Evolutionary conservation across 2,113 vertebrate genomes (phyloP), one percentile per base, ranked within the genome.

Genomic region (Nothobranchius kuhntae): DNA sequence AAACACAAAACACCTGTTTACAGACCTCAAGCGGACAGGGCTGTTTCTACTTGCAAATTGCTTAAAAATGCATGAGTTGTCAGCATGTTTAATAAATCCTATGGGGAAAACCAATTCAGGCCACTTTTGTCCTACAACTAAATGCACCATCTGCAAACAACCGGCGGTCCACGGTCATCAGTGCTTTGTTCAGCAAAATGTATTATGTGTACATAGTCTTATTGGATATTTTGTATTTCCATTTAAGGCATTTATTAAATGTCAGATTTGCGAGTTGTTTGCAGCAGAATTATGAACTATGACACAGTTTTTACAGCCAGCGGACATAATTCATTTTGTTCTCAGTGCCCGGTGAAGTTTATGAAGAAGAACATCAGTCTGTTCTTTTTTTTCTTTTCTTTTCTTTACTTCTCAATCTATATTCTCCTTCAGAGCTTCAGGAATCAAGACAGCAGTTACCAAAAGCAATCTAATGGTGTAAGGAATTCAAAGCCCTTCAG

Each of bases 391-490:
- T 21, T 26, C 15, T 8, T n/a, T 13, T 36, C 47, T 38, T 46
- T 9, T 7, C 6, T 12, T 17, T 7, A 9, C 15, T 11, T 38
- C 58, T 61, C 4, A 56, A 62, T 77, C 26, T 54, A 15, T 17
- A 62, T 50, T 40, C 71, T 38, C 2, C 38, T 70, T 78, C 70
- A 53, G 36, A 80, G 61, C 61, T 60, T 13, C n/a, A 9, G 45
- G 62, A 74, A 54, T 62, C 46, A 67, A 58, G 42, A 60, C 51
- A 57, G 55, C 53, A 54, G 21, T 42, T 54, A 73, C 61, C 67
- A 46, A 68, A 75, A 77, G 69, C 65, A 82, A 79, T 84, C 62
- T 60, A 52, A 58, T 7, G 26, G 54, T 17, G n/a, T 35, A 40
- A 9, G 9, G 38, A 40, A 40, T 8, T 58, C 53, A 61, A 63